These are phyloP conservation scores for Ardeotis arabs DNA, from an alignment of 2,113 vertebrate genomes.

Conservation along the genomic window DNA sequence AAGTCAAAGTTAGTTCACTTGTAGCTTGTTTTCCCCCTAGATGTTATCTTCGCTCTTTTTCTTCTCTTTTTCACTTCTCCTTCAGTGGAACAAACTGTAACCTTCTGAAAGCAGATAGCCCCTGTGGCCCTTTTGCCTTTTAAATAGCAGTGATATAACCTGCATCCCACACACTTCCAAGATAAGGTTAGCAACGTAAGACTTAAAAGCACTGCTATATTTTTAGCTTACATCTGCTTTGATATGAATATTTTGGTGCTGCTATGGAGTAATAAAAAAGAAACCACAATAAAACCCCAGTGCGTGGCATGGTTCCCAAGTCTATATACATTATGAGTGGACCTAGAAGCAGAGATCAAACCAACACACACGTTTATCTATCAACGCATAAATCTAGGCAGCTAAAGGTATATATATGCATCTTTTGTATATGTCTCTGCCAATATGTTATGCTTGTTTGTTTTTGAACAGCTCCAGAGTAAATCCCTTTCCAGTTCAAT, in stretches of 20 bases:
- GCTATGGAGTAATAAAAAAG: neutral
- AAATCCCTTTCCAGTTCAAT: conserved; percentile 9
- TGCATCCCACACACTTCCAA: neutral
- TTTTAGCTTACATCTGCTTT: conserved; percentile 1
- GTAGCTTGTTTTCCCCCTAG: neutral
- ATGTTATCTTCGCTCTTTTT: neutral
- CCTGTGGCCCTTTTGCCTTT: neutral
- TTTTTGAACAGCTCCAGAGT: neutral
- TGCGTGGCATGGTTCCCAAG: neutral
- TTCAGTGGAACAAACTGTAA: neutral
- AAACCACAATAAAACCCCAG: neutral
- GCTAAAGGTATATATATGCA: neutral
- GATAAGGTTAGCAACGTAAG: neutral
- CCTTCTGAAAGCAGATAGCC: neutral
- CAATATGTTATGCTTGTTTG: neutral
- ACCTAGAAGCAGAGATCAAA: neutral
- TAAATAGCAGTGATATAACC: neutral
- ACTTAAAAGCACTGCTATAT: neutral
- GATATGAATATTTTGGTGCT: neutral
- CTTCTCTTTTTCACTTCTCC: neutral
- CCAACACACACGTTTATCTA: neutral
- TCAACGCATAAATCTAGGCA: neutral
- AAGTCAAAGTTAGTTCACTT: neutral
- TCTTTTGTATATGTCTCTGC: neutral
- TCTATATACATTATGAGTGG: neutral